Evolutionary conservation across 2,113 vertebrate genomes (phyloP).

Genomic region (Eublepharis macularius): DNA sequence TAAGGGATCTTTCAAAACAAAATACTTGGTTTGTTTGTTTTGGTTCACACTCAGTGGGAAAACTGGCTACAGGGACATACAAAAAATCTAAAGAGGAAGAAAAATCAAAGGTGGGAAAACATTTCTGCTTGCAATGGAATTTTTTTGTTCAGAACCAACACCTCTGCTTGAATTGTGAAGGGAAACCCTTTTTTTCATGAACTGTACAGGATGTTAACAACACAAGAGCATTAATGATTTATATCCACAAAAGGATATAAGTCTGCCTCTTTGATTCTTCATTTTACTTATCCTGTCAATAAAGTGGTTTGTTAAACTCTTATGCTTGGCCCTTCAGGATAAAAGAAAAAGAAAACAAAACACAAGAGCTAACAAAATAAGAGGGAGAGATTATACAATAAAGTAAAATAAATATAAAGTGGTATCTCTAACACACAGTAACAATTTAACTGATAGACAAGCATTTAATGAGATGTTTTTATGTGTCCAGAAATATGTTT

Average conservation of each 20-base stretch:
- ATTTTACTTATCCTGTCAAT: slow-evolving; percentile 34
- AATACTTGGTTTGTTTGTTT: slow-evolving; percentile 19
- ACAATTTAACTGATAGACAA: background rate
- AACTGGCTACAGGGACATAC: background rate
- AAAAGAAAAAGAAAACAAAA: background rate
- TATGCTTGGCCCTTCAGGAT: background rate
- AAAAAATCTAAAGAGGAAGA: slow-evolving; percentile 21
- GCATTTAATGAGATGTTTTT: background rate
- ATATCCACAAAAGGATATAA: slow-evolving; percentile 11
- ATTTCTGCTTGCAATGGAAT: slow-evolving; percentile 24
- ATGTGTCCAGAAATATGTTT: background rate
- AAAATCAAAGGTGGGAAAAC: slow-evolving; percentile 32
- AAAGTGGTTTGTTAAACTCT: slow-evolving; percentile 11
- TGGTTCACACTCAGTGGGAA: background rate
- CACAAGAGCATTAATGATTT: background rate
- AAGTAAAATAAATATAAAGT: background rate
- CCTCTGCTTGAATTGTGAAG: background rate
- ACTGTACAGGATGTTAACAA: slow-evolving; percentile 16
- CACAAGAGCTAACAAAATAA: background rate
- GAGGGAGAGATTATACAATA: background rate
- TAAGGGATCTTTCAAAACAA: slow-evolving; percentile 22
- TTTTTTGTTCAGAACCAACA: background rate
- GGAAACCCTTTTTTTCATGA: background rate
- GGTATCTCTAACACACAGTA: background rate
- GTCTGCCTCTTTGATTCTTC: slow-evolving; percentile 20